Evolutionary conservation across 2,113 vertebrate species (phyloP).

Genomic region (Perccottus glenii): DNA sequence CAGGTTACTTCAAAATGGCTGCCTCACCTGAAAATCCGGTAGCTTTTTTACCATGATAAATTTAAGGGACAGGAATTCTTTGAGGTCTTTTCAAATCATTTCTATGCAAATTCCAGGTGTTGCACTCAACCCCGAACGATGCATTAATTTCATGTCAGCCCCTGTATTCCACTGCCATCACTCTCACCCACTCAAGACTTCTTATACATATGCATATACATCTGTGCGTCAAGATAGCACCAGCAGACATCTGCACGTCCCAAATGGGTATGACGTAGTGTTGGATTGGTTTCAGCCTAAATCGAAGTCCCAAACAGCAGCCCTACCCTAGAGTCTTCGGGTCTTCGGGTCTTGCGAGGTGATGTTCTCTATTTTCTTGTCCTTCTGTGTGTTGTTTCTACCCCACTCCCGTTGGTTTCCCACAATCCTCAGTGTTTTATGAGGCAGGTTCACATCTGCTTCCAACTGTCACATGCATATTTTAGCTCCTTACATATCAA

Average conservation of each 20-base stretch:
- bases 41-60: neutral
- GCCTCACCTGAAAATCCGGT: neutral
- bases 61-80: neutral
- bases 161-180: neutral
- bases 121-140: neutral
- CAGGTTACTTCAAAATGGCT: too few relatives aligned
- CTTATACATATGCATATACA: constrained; percentile 6
- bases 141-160: neutral
- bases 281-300: neutral
- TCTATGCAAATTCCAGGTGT: constrained; percentile 1
- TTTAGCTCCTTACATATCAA: neutral
- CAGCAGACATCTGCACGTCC: constrained; percentile 17
- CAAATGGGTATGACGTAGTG: neutral
- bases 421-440: constrained; percentile 18
- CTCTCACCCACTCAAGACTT: neutral
- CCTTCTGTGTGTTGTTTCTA: constrained; percentile 18
- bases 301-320: neutral
- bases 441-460: constrained; percentile 61
- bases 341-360: too few relatives aligned
- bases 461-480: constrained; percentile 19
- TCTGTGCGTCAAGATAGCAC: neutral
- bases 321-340: neutral
- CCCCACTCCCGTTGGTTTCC: constrained; percentile 1
- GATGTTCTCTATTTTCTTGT: neutral
- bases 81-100: constrained; percentile 9